phyloP scores from a whole-genome alignment of 2,113 vertebrate genomes.

The Electrona antarctica region DNA sequence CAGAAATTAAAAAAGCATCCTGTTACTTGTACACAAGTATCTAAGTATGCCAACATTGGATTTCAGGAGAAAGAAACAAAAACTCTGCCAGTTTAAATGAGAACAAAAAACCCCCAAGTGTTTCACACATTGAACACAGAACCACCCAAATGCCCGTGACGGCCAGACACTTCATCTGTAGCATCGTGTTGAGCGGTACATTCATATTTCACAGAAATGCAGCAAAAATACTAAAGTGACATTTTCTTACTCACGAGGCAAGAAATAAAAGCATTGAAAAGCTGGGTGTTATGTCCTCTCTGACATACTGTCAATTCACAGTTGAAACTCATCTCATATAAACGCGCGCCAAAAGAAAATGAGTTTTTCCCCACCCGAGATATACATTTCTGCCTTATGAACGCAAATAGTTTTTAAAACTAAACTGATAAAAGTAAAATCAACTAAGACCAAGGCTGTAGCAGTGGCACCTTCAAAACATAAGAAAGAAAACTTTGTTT shows the following conservation, averaged over 20 bases:
- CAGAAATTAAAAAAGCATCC: conserved; percentile 11
- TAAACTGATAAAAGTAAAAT: conserved; percentile 37
- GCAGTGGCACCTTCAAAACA: conserved; percentile 7
- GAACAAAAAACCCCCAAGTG: conserved; percentile 35
- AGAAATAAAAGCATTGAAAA: conserved; percentile 48
- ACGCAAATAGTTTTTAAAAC: conserved; percentile 25
- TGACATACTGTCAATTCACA: conserved; percentile 64
- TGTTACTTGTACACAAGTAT: conserved; percentile 38
- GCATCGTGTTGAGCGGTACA: conserved; percentile 68
- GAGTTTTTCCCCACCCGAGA: conserved; percentile 45
- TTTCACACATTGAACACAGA: conserved; percentile 38
- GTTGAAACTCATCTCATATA: conserved; percentile 51
- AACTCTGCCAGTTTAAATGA: conserved; percentile 33
- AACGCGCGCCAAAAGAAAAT: conserved; percentile 40
- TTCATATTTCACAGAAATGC: conserved; percentile 70
- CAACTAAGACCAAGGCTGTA: conserved; percentile 34
- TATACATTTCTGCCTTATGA: conserved; percentile 20
- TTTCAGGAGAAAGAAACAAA: conserved; percentile 19
- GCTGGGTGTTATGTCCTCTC: conserved; percentile 25
- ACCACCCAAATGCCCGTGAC: conserved; percentile 37
- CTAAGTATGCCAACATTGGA: conserved; percentile 18
- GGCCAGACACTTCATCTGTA: conserved; percentile 60
- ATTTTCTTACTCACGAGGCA: conserved; percentile 63
- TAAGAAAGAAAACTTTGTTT: conserved; percentile 26
- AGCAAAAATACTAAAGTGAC: conserved; percentile 74